Base-by-base conservation (phyloP, 2,797 vertebrate genomes). In the Scomberomorus guttatus region DNA sequence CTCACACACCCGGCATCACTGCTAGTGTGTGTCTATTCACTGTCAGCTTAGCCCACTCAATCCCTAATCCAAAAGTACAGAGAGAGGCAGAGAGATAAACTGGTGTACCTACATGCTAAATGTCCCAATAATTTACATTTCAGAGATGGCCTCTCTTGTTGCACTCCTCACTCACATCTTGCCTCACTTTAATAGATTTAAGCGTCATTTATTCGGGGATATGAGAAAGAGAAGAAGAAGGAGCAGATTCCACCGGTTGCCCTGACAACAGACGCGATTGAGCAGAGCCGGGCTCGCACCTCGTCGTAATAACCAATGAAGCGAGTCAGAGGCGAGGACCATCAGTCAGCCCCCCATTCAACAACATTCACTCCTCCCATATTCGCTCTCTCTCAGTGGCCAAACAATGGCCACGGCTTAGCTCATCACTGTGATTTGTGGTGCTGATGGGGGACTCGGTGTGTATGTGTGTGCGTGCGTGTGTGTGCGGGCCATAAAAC, bases 261-360 rank as follows among this genome's bases (percentile, higher is more conserved):
- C 90, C 66, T 87, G 94, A 93, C 94, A 92, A 95, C 93, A 82
- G 88, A 91, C 65, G 63, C 79, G 79, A 76, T 17, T 56, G 79
- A 85, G 75, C 27, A 70, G 62, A 79, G 81, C 55, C 15, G 1
- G 60, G 61, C 77, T 87, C 52, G 29, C 82, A 77, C 80, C 76
- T 75, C 73, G 22, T n/a, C 29, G 22, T 75, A 75, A 88, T 59
- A 42, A 2, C 75, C 81, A 71, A 8, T 46, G 88, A 78, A 59
- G 87, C 73, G 62, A 79, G 79, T 71, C 54, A 27, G 72, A 82
- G 80, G 73, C 32, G 42, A 79, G 20, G 66, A 87, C 71, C 65
- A 74, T 85, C 91, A 59, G 77, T 90, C 91, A 82, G 70, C 59
- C 61, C 66, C 82, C 61, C 87, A 83, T 87, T 92, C 88, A 92